phyloP scores from a whole-genome alignment of 1,140 invertebrate genomes.

The Apis florea region DNA sequence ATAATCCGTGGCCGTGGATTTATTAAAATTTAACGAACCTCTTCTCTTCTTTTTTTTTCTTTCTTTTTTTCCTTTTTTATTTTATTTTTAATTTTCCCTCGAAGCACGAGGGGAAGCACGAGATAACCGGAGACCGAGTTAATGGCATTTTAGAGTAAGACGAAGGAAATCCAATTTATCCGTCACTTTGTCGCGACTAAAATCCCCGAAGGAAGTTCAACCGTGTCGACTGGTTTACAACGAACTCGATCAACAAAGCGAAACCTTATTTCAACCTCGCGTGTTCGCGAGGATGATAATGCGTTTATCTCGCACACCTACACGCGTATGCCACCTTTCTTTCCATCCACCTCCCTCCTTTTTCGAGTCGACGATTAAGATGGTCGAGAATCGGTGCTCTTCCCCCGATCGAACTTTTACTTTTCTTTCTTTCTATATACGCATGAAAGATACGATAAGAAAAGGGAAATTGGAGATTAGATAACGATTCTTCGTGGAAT shows the following conservation, averaged over 20 bases:
- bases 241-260: slow-evolving; percentile 53
- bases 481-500: too few species aligned
- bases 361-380: too few species aligned
- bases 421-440: too few species aligned
- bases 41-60: neutral
- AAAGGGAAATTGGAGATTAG: too few species aligned
- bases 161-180: slow-evolving; percentile 39
- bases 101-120: neutral
- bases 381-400: too few species aligned
- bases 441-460: too few species aligned
- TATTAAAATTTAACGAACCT: slow-evolving; percentile 22
- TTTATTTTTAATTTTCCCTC: neutral
- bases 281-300: slow-evolving; percentile 42
- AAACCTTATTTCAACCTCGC: slow-evolving; percentile 34
- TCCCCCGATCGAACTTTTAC: too few species aligned
- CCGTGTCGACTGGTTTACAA: slow-evolving; percentile 39
- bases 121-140: slow-evolving; percentile 4
- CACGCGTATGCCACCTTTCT: too few species aligned
- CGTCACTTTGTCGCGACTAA: slow-evolving; percentile 48
- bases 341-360: too few species aligned
- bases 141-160: slow-evolving; percentile 28
- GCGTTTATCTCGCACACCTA: slow-evolving; percentile 35
- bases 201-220: slow-evolving; percentile 43
- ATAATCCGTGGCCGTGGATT: neutral
- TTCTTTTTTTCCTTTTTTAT: neutral